Conservation (phyloP, 2,113 vertebrate genomes). For the Sinocyclocheilus grahami region DNA sequence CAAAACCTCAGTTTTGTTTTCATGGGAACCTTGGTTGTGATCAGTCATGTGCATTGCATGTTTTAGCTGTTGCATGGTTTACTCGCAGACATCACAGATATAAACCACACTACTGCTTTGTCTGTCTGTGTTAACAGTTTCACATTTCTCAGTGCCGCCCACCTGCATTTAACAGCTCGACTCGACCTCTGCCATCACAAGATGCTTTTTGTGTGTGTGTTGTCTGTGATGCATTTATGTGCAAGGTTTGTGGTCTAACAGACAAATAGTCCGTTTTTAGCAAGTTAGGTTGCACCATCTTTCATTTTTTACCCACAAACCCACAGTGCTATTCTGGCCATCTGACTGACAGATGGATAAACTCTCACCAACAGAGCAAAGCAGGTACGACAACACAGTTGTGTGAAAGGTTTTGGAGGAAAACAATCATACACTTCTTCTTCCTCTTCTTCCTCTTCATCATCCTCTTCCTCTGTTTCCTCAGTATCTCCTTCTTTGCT, state of each 20-base stretch:
- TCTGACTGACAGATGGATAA: neutral
- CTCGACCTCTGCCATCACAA: neutral
- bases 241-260: conserved; percentile 52
- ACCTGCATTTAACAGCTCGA: neutral
- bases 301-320: conserved; percentile 25
- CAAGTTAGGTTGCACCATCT: neutral
- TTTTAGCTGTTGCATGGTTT: neutral
- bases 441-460: neutral
- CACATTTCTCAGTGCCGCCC: neutral
- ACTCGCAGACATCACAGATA: neutral
- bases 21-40: neutral
- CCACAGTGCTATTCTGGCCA: neutral
- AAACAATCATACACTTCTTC: conserved; percentile 58
- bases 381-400: neutral
- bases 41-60: neutral
- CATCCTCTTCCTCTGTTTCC: conserved; percentile 30
- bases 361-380: neutral
- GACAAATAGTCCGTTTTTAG: conserved; percentile 30
- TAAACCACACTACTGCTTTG: neutral
- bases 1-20: too few relatives aligned
- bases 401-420: neutral
- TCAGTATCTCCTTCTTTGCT: conserved; percentile 35
- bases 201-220: neutral
- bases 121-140: conserved; percentile 19
- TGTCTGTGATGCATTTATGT: conserved; percentile 1